Evolutionary conservation across 2,888 invertebrate species (phyloP).

Genomic region (Tenthredo scrophulariae): DNA sequence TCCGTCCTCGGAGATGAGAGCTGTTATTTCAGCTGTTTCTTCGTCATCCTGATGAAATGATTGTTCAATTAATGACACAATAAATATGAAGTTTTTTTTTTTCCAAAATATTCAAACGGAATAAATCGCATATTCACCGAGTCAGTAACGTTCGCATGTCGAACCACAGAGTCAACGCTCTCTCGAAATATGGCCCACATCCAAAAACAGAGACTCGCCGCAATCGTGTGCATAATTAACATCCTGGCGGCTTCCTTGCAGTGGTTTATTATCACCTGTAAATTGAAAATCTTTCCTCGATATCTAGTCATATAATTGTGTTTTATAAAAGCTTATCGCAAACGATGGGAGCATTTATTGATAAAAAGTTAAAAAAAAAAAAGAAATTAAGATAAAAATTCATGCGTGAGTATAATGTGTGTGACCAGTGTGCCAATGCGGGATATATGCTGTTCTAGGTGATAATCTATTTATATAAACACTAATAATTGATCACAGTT

Average conservation of each 20-base stretch:
- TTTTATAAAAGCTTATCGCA: neutral
- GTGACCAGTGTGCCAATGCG: neutral
- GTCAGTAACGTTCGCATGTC: slow-evolving; percentile 73
- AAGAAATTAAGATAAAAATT: neutral
- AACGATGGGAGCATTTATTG: neutral
- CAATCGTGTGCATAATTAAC: slow-evolving; percentile 90
- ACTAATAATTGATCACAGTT: slow-evolving; percentile 29
- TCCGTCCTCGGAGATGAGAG: neutral
- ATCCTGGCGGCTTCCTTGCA: slow-evolving; percentile 83
- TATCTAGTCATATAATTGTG: neutral
- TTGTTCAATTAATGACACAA: neutral
- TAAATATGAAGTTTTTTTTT: neutral
- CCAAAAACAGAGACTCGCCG: slow-evolving; percentile 90
- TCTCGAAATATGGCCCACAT: slow-evolving; percentile 88
- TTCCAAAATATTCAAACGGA: neutral
- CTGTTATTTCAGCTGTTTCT: neutral
- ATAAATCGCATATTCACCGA: slow-evolving; percentile 56
- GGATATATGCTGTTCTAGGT: neutral
- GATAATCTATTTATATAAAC: slow-evolving; percentile 35
- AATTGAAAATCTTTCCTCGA: slow-evolving; percentile 7
- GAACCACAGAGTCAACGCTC: slow-evolving; percentile 83
- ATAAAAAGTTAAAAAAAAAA: neutral
- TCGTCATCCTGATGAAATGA: neutral
- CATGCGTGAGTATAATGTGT: neutral
- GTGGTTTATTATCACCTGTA: slow-evolving; percentile 82